Base-by-base conservation (phyloP, 2,113 vertebrate genomes). In the Axis porcinus region DNA sequence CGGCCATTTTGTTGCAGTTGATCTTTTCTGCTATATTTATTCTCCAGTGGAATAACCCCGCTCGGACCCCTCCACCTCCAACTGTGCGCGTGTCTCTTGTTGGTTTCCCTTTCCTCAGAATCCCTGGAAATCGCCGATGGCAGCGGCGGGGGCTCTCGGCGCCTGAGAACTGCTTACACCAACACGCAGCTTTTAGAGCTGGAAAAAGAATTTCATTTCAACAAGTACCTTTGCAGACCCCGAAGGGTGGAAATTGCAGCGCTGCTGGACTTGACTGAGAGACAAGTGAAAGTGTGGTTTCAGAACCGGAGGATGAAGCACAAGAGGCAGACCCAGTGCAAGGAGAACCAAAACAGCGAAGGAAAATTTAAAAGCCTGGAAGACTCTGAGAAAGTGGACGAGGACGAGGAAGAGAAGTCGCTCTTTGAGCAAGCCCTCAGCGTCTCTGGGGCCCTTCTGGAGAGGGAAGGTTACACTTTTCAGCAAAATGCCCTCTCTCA, bases 261-360 rank as follows among this genome's bases (percentile, higher is more conserved):
- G 33, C 98, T 99, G 98, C 98, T 99, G 99, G 99, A 99, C 99
- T 98, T 99, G 98, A 99, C 99, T 0, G 99, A 99, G 98, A 99
- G 99, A 98, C 99, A 99, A 99, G 99, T 99, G 78, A 99, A 99
- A 98, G 99, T 99, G 93, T 99, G 99, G 99, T 99, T 99, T 98
- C 99, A 99, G 98, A 99, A 99, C 99, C 98, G 99, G 78, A 99
- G 99, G 97, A 99, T 99, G 99, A 99, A 99, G 93, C 99, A 99
- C 99, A 99, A 99, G 98, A 99, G 99, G 94, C 99, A 99, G 98
- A 99, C 99, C 6, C 99, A 99, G 94, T 99, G 99, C 98, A 99
- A 99, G 96, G 99, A 99, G 98, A 99, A 99, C 98, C 99, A 99
- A 70, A 99, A 99, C 99, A 97, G 99, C 9, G 99, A 99, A 55